Conservation (phyloP, 2,888 invertebrate species). For the Dyspetes luteomarginatus region DNA sequence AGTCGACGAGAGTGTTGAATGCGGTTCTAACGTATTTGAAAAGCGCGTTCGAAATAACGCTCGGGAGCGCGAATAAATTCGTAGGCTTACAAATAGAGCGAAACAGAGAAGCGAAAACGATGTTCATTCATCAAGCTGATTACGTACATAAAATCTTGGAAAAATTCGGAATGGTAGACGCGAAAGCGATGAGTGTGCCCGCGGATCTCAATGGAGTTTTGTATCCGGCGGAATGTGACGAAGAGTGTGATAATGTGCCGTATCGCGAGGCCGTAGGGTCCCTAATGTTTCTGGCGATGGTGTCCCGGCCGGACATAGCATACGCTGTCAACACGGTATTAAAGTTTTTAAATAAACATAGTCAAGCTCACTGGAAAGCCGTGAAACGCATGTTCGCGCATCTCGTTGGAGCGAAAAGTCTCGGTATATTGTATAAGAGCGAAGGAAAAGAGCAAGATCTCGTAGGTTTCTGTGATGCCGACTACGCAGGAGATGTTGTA, state of each 20-base stretch:
- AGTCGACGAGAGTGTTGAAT: conserved; percentile 48
- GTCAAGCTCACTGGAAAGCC: conserved; percentile 39
- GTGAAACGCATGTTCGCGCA: conserved; percentile 56
- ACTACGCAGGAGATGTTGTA: conserved; percentile 59
- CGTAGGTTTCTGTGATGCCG: conserved; percentile 63
- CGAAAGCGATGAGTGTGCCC: conserved; percentile 38
- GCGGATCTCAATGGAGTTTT: conserved; percentile 46
- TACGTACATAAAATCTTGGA: conserved; percentile 46
- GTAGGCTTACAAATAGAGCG: conserved; percentile 63
- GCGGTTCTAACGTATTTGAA: background rate
- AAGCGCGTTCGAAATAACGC: conserved; percentile 54
- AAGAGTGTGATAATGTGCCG: conserved; percentile 29
- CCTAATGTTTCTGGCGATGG: conserved; percentile 17
- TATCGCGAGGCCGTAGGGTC: conserved; percentile 46
- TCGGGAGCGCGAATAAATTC: conserved; percentile 41
- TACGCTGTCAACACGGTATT: conserved; percentile 39
- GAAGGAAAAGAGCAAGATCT: conserved; percentile 6
- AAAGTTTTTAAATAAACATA: conserved; percentile 43
- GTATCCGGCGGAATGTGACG: conserved; percentile 33
- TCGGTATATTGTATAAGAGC: conserved; percentile 24
- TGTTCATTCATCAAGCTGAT: conserved; percentile 57
- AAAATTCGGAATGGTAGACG: conserved; percentile 56
- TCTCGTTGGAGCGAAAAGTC: conserved; percentile 40
- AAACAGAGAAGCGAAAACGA: conserved; percentile 20
- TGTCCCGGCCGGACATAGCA: background rate